Base-by-base conservation (phyloP, 2,888 invertebrate genomes). In the Ophioninae sp. region DNA sequence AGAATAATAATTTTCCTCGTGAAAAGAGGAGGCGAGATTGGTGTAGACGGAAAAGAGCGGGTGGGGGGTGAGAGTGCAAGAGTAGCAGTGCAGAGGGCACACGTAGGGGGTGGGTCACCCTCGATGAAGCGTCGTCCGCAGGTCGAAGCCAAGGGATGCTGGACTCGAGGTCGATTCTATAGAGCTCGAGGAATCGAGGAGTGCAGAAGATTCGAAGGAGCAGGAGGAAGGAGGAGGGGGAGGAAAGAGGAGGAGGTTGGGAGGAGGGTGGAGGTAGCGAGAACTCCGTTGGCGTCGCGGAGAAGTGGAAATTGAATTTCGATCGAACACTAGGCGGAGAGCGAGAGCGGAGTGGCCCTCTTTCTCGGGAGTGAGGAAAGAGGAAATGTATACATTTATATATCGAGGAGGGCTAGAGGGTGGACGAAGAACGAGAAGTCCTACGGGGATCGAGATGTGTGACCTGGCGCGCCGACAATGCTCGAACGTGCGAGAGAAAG, bases 281-380 rank as follows among this genome's bases (percentile, higher is more conserved):
- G 17, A 50, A 17, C 50, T 50, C 50, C 50, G 17, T 17, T 80
- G 70, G 85, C 83, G 79, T 79, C 81, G 82, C 59, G 86, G 88
- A 89, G 86, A 87, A 91, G 91, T 92, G 92, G 92, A 92, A 92
- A 92, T 92, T 92, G 92, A 92, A 92, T 92, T 92, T 92, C 92
- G 92, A 92, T 92, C 92, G 92, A 92, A 92, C 90, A 91, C 90
- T 88, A 89, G 87, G 23, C 78, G 81, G 78, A 82, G 84, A 77
- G 83, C 68, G 73, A 85, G 84, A 82, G 50, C 68, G 50, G 37
- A 23, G 37, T 68, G 83, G 67, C 41, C 37, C 50, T 69, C 62
- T 77, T 56, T 62, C 69, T 62, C 62, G 56, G 56, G 77, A 50
- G 77, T 77, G 62, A 77, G 77, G 37, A 64, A 73, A 39, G 57